Conservation (phyloP, 2,888 invertebrate genomes). For the Leistus spinibarbis region DNA sequence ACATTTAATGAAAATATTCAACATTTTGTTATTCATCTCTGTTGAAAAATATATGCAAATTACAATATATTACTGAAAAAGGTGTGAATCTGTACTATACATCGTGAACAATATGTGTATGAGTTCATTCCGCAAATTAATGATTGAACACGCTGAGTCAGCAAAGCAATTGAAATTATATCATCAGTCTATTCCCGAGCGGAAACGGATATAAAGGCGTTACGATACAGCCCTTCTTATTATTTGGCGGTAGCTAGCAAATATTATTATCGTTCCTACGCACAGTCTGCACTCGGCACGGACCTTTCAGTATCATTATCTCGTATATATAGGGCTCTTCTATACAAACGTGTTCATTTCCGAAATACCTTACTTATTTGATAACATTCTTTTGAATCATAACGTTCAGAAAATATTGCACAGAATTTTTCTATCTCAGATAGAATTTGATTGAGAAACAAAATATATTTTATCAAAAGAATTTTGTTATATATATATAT, state of each 20-base stretch:
- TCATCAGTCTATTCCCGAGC: conserved; percentile 16
- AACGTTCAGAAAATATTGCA: not conserved
- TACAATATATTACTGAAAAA: too few relatives aligned
- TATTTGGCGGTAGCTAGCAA: conserved; percentile 11
- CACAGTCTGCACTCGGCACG: not conserved
- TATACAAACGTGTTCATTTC: not conserved
- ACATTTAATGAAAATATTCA: too few relatives aligned
- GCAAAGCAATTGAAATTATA: conserved; percentile 34
- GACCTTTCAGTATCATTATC: conserved; percentile 5
- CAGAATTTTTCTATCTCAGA: not conserved
- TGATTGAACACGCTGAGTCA: conserved; percentile 25
- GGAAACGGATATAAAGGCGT: conserved; percentile 24
- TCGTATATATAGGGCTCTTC: not conserved
- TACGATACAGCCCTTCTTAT: not conserved
- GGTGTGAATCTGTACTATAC: not conserved
- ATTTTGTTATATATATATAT: too few relatives aligned
- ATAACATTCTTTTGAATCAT: not conserved
- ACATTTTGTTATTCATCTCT: too few relatives aligned
- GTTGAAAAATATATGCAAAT: too few relatives aligned
- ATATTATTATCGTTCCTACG: conserved; percentile 28
- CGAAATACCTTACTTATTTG: conserved; percentile 19
- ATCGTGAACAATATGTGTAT: conserved; percentile 9
- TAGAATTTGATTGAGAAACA: not conserved
- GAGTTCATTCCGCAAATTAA: conserved; percentile 27
- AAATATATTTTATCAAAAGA: too few relatives aligned